Base-by-base conservation (phyloP, 2,797 vertebrate genomes). In the Delichon dasypus region DNA sequence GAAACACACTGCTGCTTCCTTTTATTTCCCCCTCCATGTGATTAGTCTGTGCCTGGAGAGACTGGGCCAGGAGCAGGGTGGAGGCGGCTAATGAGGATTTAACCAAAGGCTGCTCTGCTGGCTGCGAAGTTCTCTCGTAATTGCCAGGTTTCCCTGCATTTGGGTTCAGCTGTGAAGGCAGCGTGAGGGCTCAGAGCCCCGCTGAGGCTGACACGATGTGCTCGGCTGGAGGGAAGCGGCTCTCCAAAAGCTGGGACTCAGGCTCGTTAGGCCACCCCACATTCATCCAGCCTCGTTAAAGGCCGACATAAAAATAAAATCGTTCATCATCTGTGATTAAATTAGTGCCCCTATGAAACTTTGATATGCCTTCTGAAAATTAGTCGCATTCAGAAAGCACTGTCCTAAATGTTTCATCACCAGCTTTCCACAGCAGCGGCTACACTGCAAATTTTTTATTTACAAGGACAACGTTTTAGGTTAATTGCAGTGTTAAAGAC, bases 361-460 rank as follows among this genome's bases (percentile, higher is more conserved):
- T 95, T 86, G 80, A 94, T 75, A 25, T 42, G 80, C 70, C 67
- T 96, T 62, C 92, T 48, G 85, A 97, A 96, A 95, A 95, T 80
- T 16, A 85, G 90, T 48, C 0, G 0, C 78, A 65, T 91, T 91
- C 68, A 87, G 47, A 94, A 84, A 85, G 74, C 4, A 0, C 17
- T 71, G 22, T 85, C 85, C 84, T 96, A 85, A 95, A 90, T 95
- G 82, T 94, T 96, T 96, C 78, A 97, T 93, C 81, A 78, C 88
- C 92, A 88, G 38, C 82, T 85, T 95, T 71, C 79, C 74, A 23
- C 21, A 38, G 60, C 77, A 79, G 72, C 16, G 44, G 87, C 74
- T 38, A 44, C 65, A 60, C 29, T 48, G 45, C 50, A 90, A 67
- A 84, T 91, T 80, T 94, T 85, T 93, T 75, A 76, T 91, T 95